Base-by-base conservation (phyloP, 30 jellyfish, hydroid and myxozoan species). In the Turritopsis dohrnii region DNA sequence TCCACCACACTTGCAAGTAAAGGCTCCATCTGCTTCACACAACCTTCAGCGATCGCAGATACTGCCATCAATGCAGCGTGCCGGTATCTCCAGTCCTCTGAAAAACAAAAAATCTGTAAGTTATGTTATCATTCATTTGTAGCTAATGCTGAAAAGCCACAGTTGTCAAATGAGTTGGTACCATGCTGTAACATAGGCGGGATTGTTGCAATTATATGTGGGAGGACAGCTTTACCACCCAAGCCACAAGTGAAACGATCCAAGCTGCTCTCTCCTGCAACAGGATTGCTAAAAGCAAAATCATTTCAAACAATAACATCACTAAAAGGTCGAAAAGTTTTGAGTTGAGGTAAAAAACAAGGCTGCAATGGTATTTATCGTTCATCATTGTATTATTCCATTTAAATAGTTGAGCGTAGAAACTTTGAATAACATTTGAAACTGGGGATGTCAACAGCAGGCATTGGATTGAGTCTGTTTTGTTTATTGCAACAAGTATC, bases 41-140 rank as follows among this genome's bases (percentile, higher is more conserved):
- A 94, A 16, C 99, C 99, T 76, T 94, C 99, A 26, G 99, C 99
- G 28, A 89, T 89, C 1, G 99, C 99, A 25, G 99, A 89, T 29
- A 94, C 87, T 71, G 99, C 99, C 99, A 94, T 94, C 28, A 94
- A 71, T 16, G 96, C 99, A 79, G 99, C 97, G 75, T 94, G 99
- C 0, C 99, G 94, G 77, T 94, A 89, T 19, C 93, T 74, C 99
- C 99, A 94, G 74, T 89, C 97, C 24, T 83, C 99, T 94, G 76
- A 66, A 66, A 66, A 66, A 66, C 29, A 66, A 22, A 66, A n/a
- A 7, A 66, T n/a, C 17, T 3, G 9, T 1, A 66, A 66, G 29
- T 66, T 41, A 3, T 41, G 29, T 66, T 41, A 3, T 41, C 60
- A 41, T 41, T 41, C 60, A 41, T 41, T 41, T 41, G 9, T 3